Percentiles rank a stretch among this genome's conserved stretches.
Evolutionary conservation across 2,888 invertebrate genomes (phyloP).

Genomic region (Oscheius myriophilus): DNA sequence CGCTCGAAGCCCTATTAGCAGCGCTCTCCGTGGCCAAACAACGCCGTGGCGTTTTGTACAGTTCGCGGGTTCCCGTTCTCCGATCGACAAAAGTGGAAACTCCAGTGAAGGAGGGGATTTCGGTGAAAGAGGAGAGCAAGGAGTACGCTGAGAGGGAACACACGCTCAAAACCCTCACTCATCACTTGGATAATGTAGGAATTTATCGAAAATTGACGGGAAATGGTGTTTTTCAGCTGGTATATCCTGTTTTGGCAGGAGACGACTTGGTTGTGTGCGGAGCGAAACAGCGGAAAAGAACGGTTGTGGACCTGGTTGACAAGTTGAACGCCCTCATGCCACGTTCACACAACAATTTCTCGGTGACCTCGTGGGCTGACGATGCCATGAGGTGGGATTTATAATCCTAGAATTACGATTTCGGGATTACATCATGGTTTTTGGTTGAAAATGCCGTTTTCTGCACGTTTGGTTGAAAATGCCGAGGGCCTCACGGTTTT

Average conservation of each 20-base stretch:
- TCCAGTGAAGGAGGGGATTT: constrained; percentile 20
- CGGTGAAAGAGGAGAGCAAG: neutral
- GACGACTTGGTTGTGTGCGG: constrained; percentile 61
- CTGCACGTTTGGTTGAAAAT: too few species aligned
- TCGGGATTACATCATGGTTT: too few species aligned
- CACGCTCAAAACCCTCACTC: constrained; percentile 42
- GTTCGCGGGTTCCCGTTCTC: constrained; percentile 17
- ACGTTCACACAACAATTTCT: constrained; percentile 25
- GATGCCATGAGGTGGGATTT: constrained; percentile 16
- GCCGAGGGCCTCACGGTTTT: too few species aligned
- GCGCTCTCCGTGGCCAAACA: neutral
- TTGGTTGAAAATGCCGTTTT: too few species aligned
- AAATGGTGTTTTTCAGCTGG: constrained; percentile 40
- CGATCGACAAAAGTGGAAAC: constrained; percentile 25
- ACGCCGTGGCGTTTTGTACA: constrained; percentile 27
- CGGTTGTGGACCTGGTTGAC: constrained; percentile 58
- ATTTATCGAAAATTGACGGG: neutral
- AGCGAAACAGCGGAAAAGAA: constrained; percentile 50
- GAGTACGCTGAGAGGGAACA: constrained; percentile 34
- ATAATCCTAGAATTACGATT: neutral
- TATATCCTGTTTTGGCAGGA: constrained; percentile 57
- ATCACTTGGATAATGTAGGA: constrained; percentile 46
- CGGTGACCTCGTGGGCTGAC: constrained; percentile 14
- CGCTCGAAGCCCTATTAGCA: constrained; percentile 12
- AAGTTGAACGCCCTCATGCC: constrained; percentile 41